A percentile compares a stretch with the other conserved stretches of the same genome.
Evolutionary conservation across 2,797 vertebrate genomes (phyloP).

Genomic region (Heteromormyrus szaboi): DNA sequence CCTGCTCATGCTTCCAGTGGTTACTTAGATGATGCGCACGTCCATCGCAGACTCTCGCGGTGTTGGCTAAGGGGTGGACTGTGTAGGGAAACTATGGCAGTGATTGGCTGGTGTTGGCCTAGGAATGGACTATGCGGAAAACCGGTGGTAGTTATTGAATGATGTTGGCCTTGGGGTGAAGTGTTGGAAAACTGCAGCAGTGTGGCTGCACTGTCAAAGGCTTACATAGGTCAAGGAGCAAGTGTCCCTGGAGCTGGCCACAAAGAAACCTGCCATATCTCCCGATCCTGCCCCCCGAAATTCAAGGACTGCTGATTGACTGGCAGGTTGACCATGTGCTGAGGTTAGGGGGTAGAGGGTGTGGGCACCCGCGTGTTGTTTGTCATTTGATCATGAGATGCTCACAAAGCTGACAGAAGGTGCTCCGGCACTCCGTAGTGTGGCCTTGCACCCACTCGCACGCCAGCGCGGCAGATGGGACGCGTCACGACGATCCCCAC

Average conservation of each 20-base stretch:
- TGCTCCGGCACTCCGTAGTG: background rate
- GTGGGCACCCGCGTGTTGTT: background rate
- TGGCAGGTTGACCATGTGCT: background rate
- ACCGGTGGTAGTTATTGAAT: background rate
- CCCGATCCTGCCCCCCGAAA: background rate
- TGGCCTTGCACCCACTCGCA: background rate
- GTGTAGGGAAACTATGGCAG: background rate
- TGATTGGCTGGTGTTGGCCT: background rate
- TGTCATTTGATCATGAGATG: constrained; percentile 5
- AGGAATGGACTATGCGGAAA: background rate
- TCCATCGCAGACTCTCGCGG: background rate
- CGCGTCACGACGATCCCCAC: background rate
- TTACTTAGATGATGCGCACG: background rate
- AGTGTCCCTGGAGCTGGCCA: background rate
- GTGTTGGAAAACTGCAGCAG: background rate
- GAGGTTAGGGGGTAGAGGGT: background rate
- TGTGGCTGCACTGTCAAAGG: background rate
- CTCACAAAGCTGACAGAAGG: background rate
- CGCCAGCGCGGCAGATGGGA: constrained; percentile 1
- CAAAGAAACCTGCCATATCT: background rate
- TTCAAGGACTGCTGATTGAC: background rate
- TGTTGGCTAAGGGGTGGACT: background rate
- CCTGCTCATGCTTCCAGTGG: background rate
- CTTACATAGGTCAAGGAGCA: background rate
- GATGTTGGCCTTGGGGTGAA: background rate